Percentiles rank a stretch among this genome's conserved stretches.
Evolutionary conservation across 2,113 vertebrate species (phyloP).

Genomic region (Fulmarus glacialis): DNA sequence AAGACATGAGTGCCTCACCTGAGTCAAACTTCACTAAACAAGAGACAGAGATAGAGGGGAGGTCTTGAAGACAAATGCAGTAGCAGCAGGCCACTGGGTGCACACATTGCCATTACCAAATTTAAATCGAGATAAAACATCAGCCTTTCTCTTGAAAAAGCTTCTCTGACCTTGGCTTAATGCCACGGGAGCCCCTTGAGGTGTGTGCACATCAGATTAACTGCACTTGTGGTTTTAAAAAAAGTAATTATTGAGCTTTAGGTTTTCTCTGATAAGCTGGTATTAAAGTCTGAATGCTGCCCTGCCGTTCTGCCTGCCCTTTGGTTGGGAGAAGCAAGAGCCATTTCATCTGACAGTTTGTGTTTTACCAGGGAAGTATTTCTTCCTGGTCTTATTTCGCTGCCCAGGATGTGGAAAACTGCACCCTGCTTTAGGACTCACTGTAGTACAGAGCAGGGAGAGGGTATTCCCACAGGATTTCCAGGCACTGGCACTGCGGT

Average conservation of each 20-base stretch:
- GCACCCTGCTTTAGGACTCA: background rate
- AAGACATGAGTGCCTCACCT: background rate
- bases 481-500: accelerated
- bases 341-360: background rate
- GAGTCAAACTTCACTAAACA: background rate
- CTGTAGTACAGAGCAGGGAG: background rate
- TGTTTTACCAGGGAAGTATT: background rate
- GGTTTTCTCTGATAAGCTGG: background rate
- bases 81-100: background rate
- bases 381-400: background rate
- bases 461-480: background rate
- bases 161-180: background rate
- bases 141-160: background rate
- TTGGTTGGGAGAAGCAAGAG: background rate
- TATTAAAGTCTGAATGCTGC: background rate
- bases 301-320: background rate
- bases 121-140: background rate
- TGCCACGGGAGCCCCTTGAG: background rate
- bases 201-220: background rate
- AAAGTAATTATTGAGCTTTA: background rate
- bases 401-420: background rate
- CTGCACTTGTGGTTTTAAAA: background rate
- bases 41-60: background rate
- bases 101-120: background rate
- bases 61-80: background rate